phyloP scores from a whole-genome alignment of 2,113 vertebrate genomes.

The Empidonax traillii region DNA sequence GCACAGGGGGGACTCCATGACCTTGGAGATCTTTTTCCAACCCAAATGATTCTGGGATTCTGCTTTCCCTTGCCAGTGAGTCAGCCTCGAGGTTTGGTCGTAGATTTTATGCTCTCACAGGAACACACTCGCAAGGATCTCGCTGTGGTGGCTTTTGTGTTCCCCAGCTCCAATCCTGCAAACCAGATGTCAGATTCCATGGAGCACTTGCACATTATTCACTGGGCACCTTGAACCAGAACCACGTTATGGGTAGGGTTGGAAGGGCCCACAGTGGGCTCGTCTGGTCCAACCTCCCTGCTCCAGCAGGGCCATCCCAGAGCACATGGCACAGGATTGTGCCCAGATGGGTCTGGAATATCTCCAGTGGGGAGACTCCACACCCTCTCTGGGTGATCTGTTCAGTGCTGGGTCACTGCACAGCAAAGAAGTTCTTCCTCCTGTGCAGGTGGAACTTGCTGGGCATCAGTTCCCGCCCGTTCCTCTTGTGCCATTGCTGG shows the following conservation, averaged over 20 bases:
- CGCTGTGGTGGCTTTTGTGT: neutral
- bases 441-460: neutral
- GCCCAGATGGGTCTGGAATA: neutral
- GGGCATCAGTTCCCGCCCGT: neutral
- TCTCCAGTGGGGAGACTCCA: neutral
- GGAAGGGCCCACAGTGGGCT: neutral
- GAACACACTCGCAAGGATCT: neutral
- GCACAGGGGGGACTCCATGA: neutral
- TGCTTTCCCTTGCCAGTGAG: neutral
- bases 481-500: neutral
- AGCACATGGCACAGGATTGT: neutral
- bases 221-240: neutral
- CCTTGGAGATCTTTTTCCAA: neutral
- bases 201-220: neutral
- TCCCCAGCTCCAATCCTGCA: neutral
- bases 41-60: neutral
- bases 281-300: neutral
- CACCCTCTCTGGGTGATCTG: neutral
- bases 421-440: neutral
- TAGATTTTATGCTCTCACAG: neutral
- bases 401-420: neutral
- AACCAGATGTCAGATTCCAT: neutral
- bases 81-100: neutral
- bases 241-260: neutral
- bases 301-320: neutral